phyloP scores from a whole-genome alignment of 2,113 vertebrate genomes.

The human (Homo sapiens) region DNA sequence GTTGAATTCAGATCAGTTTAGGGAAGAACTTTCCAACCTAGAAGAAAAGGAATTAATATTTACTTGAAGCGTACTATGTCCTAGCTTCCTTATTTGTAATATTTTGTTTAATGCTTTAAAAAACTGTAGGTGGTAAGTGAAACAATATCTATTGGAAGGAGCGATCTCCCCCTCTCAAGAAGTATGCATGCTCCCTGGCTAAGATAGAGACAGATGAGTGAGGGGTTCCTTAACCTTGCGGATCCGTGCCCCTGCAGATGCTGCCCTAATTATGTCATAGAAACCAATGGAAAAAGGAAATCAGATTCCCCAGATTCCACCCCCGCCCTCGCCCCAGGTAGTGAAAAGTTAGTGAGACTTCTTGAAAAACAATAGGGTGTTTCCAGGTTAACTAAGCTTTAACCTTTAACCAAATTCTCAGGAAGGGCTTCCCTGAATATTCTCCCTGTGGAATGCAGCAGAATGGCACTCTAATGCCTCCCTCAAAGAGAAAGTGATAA shows the following conservation, averaged over 20 bases:
- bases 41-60: background rate
- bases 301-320: background rate
- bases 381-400: conserved; percentile 12
- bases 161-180: background rate
- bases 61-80: background rate
- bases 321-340: background rate
- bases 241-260: background rate
- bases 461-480: background rate
- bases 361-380: background rate
- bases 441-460: background rate
- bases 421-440: background rate
- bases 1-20: background rate
- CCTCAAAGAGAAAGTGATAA: background rate
- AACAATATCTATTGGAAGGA: background rate
- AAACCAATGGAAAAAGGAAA: conserved; percentile 28
- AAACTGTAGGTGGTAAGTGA: background rate
- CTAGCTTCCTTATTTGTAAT: background rate
- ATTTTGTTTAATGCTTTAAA: background rate
- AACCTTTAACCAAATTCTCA: background rate
- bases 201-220: background rate
- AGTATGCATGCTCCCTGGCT: background rate
- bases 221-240: background rate
- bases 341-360: conserved; percentile 17
- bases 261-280: background rate
- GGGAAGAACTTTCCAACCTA: background rate